A percentile compares a stretch with the other conserved stretches of the same genome.
Conservation (phyloP, 2,797 vertebrate genomes). For the Botia kubotai region DNA sequence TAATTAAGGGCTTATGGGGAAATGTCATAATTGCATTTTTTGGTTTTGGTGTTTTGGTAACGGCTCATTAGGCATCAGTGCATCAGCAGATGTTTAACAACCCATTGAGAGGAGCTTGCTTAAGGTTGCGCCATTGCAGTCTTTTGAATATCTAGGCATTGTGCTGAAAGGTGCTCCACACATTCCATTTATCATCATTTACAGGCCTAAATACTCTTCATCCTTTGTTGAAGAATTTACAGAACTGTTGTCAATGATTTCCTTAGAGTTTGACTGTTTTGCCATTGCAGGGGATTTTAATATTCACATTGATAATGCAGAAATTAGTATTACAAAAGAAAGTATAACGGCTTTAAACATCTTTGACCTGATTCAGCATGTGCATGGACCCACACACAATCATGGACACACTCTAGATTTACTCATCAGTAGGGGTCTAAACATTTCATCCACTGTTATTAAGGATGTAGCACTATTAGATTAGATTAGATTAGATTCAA, state of each 20-base stretch:
- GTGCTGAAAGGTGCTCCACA: no score
- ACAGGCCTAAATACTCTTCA: no score
- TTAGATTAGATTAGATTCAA: no score
- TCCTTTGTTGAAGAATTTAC: no score
- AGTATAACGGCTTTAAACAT: not conserved
- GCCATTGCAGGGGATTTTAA: not conserved
- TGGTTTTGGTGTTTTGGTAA: constrained; percentile 79
- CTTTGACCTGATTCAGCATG: not conserved
- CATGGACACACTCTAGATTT: no score
- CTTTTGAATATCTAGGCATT: no score
- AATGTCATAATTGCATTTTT: constrained; percentile 87
- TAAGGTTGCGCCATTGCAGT: constrained; percentile 23
- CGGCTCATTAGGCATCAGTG: constrained; percentile 82
- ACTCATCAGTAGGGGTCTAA: no score
- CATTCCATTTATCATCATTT: no score
- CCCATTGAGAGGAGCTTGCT: constrained; percentile 64
- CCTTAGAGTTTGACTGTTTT: not conserved
- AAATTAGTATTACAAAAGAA: not conserved
- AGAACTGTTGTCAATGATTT: not conserved
- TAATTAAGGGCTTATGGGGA: constrained; percentile 85
- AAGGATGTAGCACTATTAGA: no score
- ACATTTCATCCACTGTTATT: no score
- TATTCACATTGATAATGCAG: not conserved
- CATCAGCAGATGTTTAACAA: constrained; percentile 82
- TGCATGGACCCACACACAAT: not conserved